These are phyloP conservation scores for Momotus momota DNA, from an alignment of 2,797 vertebrate genomes.

Conservation along the genomic window DNA sequence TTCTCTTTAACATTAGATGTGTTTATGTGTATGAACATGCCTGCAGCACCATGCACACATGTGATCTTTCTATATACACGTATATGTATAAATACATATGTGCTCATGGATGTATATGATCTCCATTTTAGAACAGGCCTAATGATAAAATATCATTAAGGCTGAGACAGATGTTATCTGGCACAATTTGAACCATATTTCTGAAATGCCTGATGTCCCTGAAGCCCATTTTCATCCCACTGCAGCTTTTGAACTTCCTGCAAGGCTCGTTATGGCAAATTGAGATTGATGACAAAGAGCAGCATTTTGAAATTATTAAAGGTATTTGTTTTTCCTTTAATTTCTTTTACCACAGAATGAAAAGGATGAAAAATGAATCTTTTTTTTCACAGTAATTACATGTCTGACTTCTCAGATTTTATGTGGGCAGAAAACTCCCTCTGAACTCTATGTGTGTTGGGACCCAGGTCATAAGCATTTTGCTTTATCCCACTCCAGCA, in stretches of 20 bases:
- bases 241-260: conserved; percentile 52
- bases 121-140: background rate
- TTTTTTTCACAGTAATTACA: background rate
- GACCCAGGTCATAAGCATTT: background rate
- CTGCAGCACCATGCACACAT: background rate
- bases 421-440: background rate
- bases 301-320: conserved; percentile 61
- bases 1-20: background rate
- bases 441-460: background rate
- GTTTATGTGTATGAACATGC: background rate
- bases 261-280: conserved; percentile 21
- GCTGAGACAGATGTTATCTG: background rate
- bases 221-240: background rate
- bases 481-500: background rate
- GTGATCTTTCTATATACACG: background rate
- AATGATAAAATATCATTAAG: background rate
- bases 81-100: background rate
- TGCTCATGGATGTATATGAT: fast-evolving
- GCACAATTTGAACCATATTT: background rate
- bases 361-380: conserved; percentile 21
- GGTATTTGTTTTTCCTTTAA: conserved; percentile 43
- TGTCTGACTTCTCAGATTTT: conserved; percentile 24
- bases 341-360: conserved; percentile 17
- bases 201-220: background rate
- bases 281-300: conserved; percentile 57